A percentile compares a stretch with the other conserved stretches of the same genome.
These are phyloP conservation scores for Oryctes rhinoceros DNA, from an alignment of 1,140 invertebrate genomes.

Conservation along the genomic window DNA sequence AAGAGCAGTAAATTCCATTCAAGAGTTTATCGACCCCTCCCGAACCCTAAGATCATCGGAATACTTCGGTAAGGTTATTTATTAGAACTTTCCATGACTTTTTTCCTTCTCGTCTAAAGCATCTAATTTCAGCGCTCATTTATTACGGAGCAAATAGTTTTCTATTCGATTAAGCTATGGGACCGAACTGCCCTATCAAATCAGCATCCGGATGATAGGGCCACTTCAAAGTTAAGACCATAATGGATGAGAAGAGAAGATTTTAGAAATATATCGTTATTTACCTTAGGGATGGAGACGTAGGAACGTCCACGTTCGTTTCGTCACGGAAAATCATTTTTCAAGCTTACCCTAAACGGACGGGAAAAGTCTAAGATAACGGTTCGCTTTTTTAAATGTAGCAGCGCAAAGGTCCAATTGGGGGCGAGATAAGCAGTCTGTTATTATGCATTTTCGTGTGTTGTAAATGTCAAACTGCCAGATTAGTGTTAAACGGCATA, in stretches of 20 bases:
- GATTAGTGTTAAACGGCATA: too few relatives aligned
- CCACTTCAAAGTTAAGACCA: constrained; percentile 48
- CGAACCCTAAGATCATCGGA: neutral
- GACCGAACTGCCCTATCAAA: constrained; percentile 48
- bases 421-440: too few relatives aligned
- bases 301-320: constrained; percentile 28
- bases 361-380: too few relatives aligned
- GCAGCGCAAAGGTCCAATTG: too few relatives aligned
- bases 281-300: constrained; percentile 45
- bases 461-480: too few relatives aligned
- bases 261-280: constrained; percentile 50
- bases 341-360: constrained; percentile 1
- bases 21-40: neutral
- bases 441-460: too few relatives aligned
- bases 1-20: neutral
- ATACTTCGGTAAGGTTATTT: constrained; percentile 23
- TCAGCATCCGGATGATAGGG: constrained; percentile 50
- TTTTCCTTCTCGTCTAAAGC: constrained; percentile 39
- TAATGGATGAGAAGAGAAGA: constrained; percentile 46
- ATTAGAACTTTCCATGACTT: constrained; percentile 37
- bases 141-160: constrained; percentile 51
- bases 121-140: constrained; percentile 51
- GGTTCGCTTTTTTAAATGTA: too few relatives aligned
- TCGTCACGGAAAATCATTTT: constrained; percentile 21
- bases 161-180: constrained; percentile 49